phyloP scores from a whole-genome alignment of 2,113 vertebrate genomes.

The Rhinogobius similis region DNA sequence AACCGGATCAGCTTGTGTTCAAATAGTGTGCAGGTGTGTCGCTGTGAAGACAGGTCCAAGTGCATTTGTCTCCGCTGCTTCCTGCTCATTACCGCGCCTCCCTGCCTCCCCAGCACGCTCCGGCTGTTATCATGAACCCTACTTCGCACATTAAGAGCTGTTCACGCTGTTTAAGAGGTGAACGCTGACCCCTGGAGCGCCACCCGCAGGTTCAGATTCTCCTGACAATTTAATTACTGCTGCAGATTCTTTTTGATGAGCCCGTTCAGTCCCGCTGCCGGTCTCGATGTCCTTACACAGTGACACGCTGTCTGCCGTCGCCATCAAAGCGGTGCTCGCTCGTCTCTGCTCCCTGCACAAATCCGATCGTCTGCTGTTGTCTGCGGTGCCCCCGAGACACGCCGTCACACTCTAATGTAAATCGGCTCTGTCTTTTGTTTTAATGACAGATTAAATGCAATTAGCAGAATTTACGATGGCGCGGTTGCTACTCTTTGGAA shows the following conservation, averaged over 20 bases:
- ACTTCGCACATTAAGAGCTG: conserved; percentile 39
- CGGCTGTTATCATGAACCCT: conserved; percentile 28
- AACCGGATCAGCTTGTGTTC: not conserved
- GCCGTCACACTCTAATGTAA: conserved; percentile 62
- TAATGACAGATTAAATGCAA: conserved; percentile 71
- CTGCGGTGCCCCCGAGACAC: conserved; percentile 47
- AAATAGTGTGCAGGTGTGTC: not conserved
- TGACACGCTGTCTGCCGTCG: conserved; percentile 60
- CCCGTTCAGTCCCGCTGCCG: conserved; percentile 59
- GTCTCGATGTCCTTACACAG: conserved; percentile 62
- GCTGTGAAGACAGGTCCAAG: conserved; percentile 14
- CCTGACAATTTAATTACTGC: conserved; percentile 75
- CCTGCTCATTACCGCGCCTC: conserved; percentile 53
- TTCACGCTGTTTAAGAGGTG: conserved; percentile 48
- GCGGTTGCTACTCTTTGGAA: conserved; percentile 30
- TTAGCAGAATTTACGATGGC: conserved; percentile 48
- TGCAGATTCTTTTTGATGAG: conserved; percentile 60
- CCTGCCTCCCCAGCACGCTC: conserved; percentile 24
- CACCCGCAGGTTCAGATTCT: conserved; percentile 50
- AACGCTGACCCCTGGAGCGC: conserved; percentile 19
- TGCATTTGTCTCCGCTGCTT: conserved; percentile 6
- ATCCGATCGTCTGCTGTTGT: conserved; percentile 72
- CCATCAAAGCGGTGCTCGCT: conserved; percentile 57
- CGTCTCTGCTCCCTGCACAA: conserved; percentile 52
- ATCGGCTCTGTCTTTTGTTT: conserved; percentile 58